Percentiles rank a stretch among this genome's conserved stretches.
Conservation (phyloP, 1,140 invertebrate species). For the Lepidotrigona ventralis region DNA sequence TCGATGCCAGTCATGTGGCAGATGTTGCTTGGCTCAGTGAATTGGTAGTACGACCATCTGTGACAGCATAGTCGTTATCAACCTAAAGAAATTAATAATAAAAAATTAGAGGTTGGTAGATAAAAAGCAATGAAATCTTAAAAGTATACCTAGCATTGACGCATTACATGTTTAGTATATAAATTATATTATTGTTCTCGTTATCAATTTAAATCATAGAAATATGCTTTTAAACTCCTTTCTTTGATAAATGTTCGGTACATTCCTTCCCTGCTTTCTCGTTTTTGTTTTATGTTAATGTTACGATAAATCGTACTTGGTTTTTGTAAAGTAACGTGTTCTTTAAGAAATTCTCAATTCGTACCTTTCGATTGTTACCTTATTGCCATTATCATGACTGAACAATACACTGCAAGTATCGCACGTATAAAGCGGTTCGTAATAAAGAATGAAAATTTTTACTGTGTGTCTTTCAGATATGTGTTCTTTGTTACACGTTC, state of each 20-base stretch:
- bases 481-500: neutral
- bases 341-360: constrained; percentile 25
- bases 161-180: constrained; percentile 20
- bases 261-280: constrained; percentile 23
- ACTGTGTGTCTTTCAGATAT: neutral
- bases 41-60: constrained; percentile 41
- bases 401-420: constrained; percentile 42
- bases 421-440: constrained; percentile 50
- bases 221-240: constrained; percentile 15
- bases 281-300: constrained; percentile 17
- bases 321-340: constrained; percentile 5
- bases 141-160: constrained; percentile 27
- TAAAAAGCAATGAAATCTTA: constrained; percentile 33
- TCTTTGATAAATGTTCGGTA: constrained; percentile 19
- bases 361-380: constrained; percentile 10
- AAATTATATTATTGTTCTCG: constrained; percentile 26
- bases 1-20: constrained; percentile 64
- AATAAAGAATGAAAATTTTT: neutral
- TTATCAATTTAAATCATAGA: constrained; percentile 44
- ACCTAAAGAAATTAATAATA: constrained; percentile 63
- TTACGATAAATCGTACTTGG: constrained; percentile 18
- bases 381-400: constrained; percentile 22
- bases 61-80: constrained; percentile 54
- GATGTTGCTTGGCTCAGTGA: constrained; percentile 31
- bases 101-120: constrained; percentile 44